A percentile compares a stretch with the other conserved stretches of the same genome.
phyloP scores from a whole-genome alignment of 2,113 vertebrate species.

The Scolopax mira region DNA sequence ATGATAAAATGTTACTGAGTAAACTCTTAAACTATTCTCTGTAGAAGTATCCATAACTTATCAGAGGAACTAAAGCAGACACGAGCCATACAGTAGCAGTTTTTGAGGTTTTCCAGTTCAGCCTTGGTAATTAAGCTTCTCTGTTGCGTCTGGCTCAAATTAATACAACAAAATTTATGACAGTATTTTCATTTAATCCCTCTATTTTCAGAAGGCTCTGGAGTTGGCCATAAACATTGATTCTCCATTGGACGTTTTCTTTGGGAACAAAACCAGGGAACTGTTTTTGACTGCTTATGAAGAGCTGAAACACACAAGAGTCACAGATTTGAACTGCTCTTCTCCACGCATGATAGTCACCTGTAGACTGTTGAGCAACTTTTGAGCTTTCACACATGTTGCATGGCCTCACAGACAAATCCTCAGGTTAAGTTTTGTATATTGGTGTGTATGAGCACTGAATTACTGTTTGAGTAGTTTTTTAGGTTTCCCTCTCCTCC shows the following conservation, averaged over 20 bases:
- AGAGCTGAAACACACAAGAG: neutral
- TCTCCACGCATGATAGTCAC: neutral
- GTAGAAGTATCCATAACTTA: neutral
- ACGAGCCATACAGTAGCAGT: neutral
- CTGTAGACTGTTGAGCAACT: neutral
- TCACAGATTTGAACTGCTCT: neutral
- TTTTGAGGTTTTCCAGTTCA: conserved; percentile 39
- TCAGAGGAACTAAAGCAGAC: neutral
- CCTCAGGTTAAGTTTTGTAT: neutral
- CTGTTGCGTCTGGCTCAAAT: conserved; percentile 29
- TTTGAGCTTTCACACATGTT: neutral
- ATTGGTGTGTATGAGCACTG: neutral
- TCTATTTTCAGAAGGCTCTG: conserved; percentile 37
- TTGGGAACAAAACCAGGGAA: neutral
- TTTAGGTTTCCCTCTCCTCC: neutral
- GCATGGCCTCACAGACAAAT: neutral
- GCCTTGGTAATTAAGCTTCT: neutral
- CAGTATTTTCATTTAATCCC: conserved; percentile 34
- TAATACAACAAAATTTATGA: conserved; percentile 1
- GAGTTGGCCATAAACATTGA: neutral
- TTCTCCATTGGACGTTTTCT: neutral
- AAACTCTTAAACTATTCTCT: neutral
- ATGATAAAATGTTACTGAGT: neutral
- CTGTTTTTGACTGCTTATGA: neutral
- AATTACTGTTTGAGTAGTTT: neutral